Conservation (phyloP, 2,113 vertebrate genomes). For the Calyptomena viridis region DNA sequence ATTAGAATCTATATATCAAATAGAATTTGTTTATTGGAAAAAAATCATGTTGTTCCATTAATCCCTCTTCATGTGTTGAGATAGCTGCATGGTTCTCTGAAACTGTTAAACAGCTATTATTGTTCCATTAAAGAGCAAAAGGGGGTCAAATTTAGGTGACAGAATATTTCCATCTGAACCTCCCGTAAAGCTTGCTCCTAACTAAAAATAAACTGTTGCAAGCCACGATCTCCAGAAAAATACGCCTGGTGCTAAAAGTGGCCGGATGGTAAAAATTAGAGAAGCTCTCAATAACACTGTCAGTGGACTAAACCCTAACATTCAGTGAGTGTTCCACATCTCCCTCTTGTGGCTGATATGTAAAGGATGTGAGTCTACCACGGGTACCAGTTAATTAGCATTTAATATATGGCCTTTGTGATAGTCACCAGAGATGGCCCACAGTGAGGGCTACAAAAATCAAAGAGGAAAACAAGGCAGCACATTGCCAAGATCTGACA, state of each 20-base stretch:
- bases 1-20: conserved; percentile 27
- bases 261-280: neutral
- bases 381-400: neutral
- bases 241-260: neutral
- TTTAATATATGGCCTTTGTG: neutral
- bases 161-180: neutral
- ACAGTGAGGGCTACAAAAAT: neutral
- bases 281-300: neutral
- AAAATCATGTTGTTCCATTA: neutral
- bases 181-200: neutral
- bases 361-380: neutral
- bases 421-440: neutral
- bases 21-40: conserved; percentile 45
- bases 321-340: conserved; percentile 33
- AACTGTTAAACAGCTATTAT: neutral
- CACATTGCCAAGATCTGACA: neutral
- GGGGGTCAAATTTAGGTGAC: neutral
- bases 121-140: neutral
- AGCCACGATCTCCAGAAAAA: neutral
- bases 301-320: neutral
- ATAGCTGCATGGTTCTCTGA: neutral
- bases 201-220: neutral
- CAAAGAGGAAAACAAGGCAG: neutral
- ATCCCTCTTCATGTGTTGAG: neutral
- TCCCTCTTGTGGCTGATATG: conserved; percentile 53